Base-by-base conservation (phyloP, 2,113 vertebrate genomes). In the Scophthalmus maximus region DNA sequence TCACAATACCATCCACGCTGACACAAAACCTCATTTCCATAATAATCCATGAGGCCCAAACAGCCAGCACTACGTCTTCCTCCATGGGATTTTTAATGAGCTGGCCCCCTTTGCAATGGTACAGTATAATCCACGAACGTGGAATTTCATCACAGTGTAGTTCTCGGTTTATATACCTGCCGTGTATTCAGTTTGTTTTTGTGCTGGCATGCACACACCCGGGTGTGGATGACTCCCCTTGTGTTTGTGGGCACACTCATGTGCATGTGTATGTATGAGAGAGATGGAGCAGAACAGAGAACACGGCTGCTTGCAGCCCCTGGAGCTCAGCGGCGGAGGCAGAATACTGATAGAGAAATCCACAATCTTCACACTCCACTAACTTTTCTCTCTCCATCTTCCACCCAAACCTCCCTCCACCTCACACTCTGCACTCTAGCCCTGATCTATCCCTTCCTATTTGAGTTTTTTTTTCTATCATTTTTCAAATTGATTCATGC, bases 341-440 rank as follows among this genome's bases (percentile, higher is more conserved):
- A 69, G 75, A 86, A 86, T 88, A 75, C 84, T 84, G 80, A 90
- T 91, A 80, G 83, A 87, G 63, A 85, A 90, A 84, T 86, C 77
- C 81, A 83, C 71, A 69, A 55, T 55, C 50, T 76, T 90, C 88
- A 88, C 78, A 84, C 83, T 87, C 74, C 76, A 84, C 80, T 68
- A 64, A 49, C 30, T 81, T 46, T 55, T 65, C 72, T 83, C 75
- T 77, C 66, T 78, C 68, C 68, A 71, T 86, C 73, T 78, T n/a
- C 20, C 47, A 3, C 22, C 20, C 22, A 9, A 6, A 9, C 22
- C 20, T 8, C 20, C 47, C 20, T 8, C 22, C 49, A 11, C 49
- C 49, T 3, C 12, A 0, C 22, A 6, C 36, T 9, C 36, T 11
- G 5, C 36, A 6, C 36, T 38, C 36, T n/a, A n/a, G n/a, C 10